Evolutionary conservation across 2,888 invertebrate genomes (phyloP), one percentile per base, ranked within the genome.

Genomic region (Laothoe populi): DNA sequence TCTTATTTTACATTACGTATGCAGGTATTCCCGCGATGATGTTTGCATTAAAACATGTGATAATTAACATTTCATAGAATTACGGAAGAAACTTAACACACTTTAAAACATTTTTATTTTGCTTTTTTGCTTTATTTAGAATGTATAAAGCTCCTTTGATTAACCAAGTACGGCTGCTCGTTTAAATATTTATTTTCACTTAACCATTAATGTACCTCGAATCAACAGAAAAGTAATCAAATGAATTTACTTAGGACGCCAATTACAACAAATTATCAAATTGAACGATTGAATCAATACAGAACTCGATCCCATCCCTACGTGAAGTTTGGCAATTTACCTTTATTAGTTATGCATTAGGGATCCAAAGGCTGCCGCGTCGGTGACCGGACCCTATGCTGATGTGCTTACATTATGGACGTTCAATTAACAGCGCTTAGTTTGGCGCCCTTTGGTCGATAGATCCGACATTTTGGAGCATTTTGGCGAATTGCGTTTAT

Each of bases 261-360:
- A 53, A 53, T 35, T 35, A 53, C 31, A 19, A 7, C 24, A 24
- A n/a, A 42, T n/a, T 23, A 53, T 10, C 11, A 26, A 53, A 49
- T 31, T 16, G 8, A 26, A 8, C 26, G n/a, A 49, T 49, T 53
- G 31, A 31, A 19, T 53, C 53, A 35, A 35, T 31, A 35, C 4
- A n/a, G 13, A 31, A 26, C 49, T 24, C 5, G 23, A 24, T n/a
- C 31, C 31, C 19, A 53, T 16, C 16, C 53, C 35, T 35, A 16
- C 8, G 16, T 19, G 26, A 59, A 59, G 44, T 59, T 59, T 11
- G 4, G 19, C 58, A 57, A 58, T 58, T 58, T 62, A 62, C 62
- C 62, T 62, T 62, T 62, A 62, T 62, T 62, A 62, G 62, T 58
- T 62, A 62, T 58, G 58, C 62, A 62, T 62, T 62, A 58, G 16